Conservation (phyloP, 1,140 invertebrate genomes). For the Eumeta japonica region DNA sequence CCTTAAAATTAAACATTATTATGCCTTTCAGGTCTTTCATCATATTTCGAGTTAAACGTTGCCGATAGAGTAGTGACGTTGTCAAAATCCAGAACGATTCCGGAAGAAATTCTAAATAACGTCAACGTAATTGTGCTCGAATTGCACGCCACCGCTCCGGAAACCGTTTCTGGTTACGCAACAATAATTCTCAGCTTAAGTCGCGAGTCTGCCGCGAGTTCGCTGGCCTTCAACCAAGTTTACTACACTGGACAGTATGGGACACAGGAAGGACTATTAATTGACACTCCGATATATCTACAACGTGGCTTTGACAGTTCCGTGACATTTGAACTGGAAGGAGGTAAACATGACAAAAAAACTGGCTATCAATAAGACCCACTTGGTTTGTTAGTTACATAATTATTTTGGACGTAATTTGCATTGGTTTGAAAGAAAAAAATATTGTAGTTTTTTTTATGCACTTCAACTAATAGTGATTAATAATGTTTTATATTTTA, state of each 20-base stretch:
- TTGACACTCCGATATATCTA: slow-evolving; percentile 6
- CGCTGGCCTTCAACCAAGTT: slow-evolving; percentile 9
- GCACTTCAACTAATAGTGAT: too few species aligned
- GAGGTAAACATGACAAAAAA: too few species aligned
- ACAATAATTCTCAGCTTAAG: slow-evolving; percentile 15
- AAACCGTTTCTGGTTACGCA: slow-evolving; percentile 12
- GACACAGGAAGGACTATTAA: slow-evolving; percentile 6
- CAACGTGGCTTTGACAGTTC: slow-evolving; percentile 6
- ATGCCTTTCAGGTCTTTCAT: slow-evolving; percentile 12
- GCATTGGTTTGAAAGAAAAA: too few species aligned
- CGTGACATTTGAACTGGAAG: slow-evolving; percentile 7
- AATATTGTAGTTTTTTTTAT: too few species aligned
- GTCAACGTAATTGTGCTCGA: slow-evolving; percentile 18
- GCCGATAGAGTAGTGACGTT: slow-evolving; percentile 10
- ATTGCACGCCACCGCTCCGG: slow-evolving; percentile 14
- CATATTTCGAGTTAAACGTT: slow-evolving; percentile 6
- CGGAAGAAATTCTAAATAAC: slow-evolving; percentile 13
- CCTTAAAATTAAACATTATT: neutral
- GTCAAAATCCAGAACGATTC: slow-evolving; percentile 6
- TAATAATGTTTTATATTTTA: too few species aligned
- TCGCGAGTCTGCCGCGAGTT: neutral
- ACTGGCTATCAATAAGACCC: too few species aligned
- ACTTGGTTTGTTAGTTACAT: too few species aligned
- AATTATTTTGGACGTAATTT: too few species aligned
- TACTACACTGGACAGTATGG: slow-evolving; percentile 19